Percentiles rank a stretch among this genome's conserved stretches.
Conservation (phyloP, 2,113 vertebrate species). For the Trichomycterus rosablanca region DNA sequence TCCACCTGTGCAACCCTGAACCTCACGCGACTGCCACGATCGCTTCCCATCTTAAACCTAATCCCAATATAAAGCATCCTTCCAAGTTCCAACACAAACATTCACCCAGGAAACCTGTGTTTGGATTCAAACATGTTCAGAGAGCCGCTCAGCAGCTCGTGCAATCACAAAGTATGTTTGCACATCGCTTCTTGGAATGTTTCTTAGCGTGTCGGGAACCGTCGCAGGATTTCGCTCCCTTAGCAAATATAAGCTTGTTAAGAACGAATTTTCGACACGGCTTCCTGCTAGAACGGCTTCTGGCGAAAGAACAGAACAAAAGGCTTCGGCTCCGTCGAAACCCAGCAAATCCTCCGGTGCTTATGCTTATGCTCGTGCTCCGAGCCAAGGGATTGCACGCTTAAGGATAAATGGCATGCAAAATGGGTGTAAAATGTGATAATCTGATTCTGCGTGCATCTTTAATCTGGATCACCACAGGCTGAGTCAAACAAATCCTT, state of each 20-base stretch:
- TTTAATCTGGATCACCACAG: constrained; percentile 9
- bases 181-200: constrained; percentile 19
- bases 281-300: neutral
- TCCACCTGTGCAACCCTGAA: constrained; percentile 1
- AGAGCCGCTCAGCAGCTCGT: constrained; percentile 23
- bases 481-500: constrained; percentile 22
- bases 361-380: neutral
- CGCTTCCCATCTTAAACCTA: neutral
- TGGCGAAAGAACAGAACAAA: constrained; percentile 10
- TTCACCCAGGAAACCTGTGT: constrained; percentile 6
- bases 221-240: constrained; percentile 18
- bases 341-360: too few species aligned
- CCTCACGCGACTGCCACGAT: neutral
- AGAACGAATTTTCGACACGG: neutral
- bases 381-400: neutral
- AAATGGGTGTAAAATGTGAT: neutral
- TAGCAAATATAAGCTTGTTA: constrained; percentile 14
- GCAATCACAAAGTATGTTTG: constrained; percentile 30
- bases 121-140: neutral
- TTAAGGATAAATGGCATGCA: neutral
- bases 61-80: neutral
- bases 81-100: constrained; percentile 14
- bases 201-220: constrained; percentile 20
- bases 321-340: neutral
- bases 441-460: constrained; percentile 8